Evolutionary conservation across 2,888 invertebrate species (phyloP), one percentile per base, ranked within the genome.

Genomic region (Acanthoscelides obtectus): DNA sequence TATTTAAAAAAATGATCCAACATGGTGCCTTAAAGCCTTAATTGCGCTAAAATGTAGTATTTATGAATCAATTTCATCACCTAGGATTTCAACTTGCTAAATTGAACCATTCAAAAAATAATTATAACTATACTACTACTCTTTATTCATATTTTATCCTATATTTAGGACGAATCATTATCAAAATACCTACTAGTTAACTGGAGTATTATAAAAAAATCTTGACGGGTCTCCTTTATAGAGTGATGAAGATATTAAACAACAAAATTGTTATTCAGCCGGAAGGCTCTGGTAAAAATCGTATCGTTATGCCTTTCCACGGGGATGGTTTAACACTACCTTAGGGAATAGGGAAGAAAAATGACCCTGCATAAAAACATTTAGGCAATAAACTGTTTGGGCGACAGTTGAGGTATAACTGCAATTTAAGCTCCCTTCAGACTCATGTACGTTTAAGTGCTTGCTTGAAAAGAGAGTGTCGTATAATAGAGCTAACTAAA

Each of bases 291-390:
- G 17, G 45, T 45, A 45, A 45, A 45, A 45, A 45, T 45, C 45
- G 12, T 6, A 45, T 45, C 45, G 45, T 45, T 45, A 45, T 45
- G 45, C 73, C 75, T 70, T 65, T 71, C 65, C 63, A 70, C 74
- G 80, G 78, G 79, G 80, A 81, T 79, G 79, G 12, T 81, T 81
- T 82, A 81, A 84, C 83, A 81, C 82, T 82, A 77, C 84, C 81
- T 82, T 78, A 75, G 84, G 82, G 84, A 81, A 79, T 80, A 72
- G 70, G 70, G 76, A 80, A 83, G 84, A 85, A 84, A 84, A 84
- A 85, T 85, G 82, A 81, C 78, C 81, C 81, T 84, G 84, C 85
- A 84, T 84, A 85, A 84, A 85, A 84, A 84, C 83, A 84, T 84
- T 83, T 82, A 80, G 77, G 82, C 81, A 81, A 84, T 85, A 85